Evolutionary conservation across 2,888 invertebrate species (phyloP).

Genomic region (Mactromeris polynyma): DNA sequence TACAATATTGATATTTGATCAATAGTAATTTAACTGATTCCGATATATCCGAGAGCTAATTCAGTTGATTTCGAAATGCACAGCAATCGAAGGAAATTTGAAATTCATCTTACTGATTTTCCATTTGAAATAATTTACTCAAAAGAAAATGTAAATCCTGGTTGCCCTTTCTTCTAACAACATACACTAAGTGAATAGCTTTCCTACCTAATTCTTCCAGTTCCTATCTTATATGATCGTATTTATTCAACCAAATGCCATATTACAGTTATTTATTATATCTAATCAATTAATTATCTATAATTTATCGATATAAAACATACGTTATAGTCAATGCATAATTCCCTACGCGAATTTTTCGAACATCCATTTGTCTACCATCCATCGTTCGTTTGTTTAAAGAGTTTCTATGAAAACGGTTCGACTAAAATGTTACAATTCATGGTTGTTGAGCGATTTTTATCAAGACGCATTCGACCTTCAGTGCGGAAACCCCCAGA

Average conservation of each 20-base stretch:
- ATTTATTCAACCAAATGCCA: neutral
- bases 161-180: neutral
- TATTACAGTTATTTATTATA: neutral
- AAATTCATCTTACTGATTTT: neutral
- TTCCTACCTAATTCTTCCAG: neutral
- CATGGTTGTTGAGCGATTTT: constrained; percentile 27
- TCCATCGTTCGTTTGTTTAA: constrained; percentile 17
- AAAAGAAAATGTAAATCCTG: neutral
- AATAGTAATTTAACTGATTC: no score
- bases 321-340: constrained; percentile 53
- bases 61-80: no score
- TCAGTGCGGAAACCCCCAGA: constrained; percentile 27
- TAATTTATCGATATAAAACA: constrained; percentile 7
- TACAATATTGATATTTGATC: no score
- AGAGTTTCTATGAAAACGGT: neutral
- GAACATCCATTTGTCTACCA: constrained; percentile 38
- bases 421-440: constrained; percentile 31
- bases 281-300: neutral
- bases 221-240: neutral
- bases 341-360: constrained; percentile 49
- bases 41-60: no score
- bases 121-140: neutral
- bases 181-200: neutral
- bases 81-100: neutral
- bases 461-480: constrained; percentile 31